phyloP scores from a whole-genome alignment of 2,888 invertebrate genomes.

The Limnephilus rhombicus region DNA sequence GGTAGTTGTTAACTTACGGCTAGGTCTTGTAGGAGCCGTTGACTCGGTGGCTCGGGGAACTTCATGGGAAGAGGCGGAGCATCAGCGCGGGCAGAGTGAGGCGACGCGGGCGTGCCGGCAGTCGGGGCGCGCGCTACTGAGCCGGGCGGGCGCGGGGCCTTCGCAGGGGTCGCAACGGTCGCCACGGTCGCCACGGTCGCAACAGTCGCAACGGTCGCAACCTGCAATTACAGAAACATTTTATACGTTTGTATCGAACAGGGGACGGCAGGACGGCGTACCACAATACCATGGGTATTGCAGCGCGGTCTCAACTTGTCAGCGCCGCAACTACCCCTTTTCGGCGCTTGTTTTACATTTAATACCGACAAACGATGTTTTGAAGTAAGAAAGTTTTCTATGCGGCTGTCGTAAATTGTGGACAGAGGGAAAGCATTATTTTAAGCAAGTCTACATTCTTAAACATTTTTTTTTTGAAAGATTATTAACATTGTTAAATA shows the following conservation, averaged over 20 bases:
- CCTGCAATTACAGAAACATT: not conserved
- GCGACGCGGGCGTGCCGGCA: not conserved
- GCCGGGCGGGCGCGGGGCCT: not conserved
- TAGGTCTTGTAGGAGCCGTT: conserved; percentile 18
- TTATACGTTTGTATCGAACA: not conserved
- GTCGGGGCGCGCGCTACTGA: not conserved
- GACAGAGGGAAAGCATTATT: no score
- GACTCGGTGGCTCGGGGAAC: conserved; percentile 12
- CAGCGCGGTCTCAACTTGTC: not conserved
- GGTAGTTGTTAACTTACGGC: not conserved
- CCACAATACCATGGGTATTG: not conserved
- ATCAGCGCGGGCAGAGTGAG: not conserved
- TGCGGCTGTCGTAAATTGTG: no score
- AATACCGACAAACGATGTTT: no score
- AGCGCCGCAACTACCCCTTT: not conserved
- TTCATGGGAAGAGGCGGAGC: conserved; percentile 9
- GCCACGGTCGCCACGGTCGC: not conserved
- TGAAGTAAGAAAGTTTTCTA: no score
- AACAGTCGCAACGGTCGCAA: conserved; percentile 3
- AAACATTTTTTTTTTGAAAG: no score
- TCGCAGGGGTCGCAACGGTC: not conserved
- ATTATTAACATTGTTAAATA: no score
- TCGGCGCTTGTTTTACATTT: not conserved
- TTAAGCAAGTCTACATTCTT: no score
- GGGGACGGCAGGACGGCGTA: not conserved